phyloP scores from a whole-genome alignment of 2,113 vertebrate genomes.

The Triplophysa siluroides region DNA sequence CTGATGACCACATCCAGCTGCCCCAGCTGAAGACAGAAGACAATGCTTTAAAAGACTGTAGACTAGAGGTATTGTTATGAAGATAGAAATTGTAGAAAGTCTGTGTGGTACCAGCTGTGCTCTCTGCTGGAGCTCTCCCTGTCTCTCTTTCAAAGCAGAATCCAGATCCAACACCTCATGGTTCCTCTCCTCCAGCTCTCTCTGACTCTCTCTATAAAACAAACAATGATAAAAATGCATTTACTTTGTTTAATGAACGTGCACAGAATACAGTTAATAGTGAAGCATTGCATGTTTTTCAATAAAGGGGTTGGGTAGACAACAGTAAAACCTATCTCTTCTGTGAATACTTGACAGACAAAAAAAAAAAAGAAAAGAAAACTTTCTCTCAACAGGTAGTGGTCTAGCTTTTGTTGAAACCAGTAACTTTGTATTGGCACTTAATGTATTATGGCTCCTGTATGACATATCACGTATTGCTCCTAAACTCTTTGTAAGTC shows the following conservation, averaged over 20 bases:
- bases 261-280: background rate
- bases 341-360: no score
- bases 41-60: background rate
- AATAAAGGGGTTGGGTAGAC: background rate
- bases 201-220: conserved; percentile 78
- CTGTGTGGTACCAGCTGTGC: conserved; percentile 81
- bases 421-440: no score
- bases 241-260: background rate
- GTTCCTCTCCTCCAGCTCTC: conserved; percentile 87
- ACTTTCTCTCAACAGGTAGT: no score
- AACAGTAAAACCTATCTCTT: no score
- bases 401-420: no score
- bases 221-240: background rate
- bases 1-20: conserved; percentile 87
- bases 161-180: conserved; percentile 89
- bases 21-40: conserved; percentile 73
- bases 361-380: no score
- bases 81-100: conserved; percentile 15
- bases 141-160: conserved; percentile 86
- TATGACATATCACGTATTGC: no score
- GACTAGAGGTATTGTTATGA: background rate
- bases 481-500: no score
- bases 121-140: conserved; percentile 93
- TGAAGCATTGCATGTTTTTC: background rate
- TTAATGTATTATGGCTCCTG: no score